Conservation (phyloP, 2,113 vertebrate species). For the Hemiprocne comata region DNA sequence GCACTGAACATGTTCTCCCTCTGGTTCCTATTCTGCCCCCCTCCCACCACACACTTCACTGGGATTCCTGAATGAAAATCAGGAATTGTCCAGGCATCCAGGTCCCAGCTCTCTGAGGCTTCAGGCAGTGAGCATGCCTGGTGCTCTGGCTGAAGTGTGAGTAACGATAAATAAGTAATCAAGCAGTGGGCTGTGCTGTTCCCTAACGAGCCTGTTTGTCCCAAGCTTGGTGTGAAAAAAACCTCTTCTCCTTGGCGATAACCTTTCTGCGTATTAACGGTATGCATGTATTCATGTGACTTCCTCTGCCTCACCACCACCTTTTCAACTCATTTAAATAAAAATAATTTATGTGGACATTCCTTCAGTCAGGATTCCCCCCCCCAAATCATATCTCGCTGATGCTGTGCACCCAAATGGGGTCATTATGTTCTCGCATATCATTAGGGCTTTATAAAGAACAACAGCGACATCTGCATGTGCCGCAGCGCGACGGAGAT, state of each 20-base stretch:
- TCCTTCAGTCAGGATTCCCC: slow-evolving; percentile 77
- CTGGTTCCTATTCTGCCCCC: not conserved
- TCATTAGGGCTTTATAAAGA: slow-evolving; percentile 91
- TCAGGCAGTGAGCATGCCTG: slow-evolving; percentile 2
- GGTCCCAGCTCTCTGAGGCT: slow-evolving; percentile 27
- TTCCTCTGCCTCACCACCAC: slow-evolving; percentile 74
- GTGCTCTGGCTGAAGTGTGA: slow-evolving; percentile 51
- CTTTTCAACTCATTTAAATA: slow-evolving; percentile 79
- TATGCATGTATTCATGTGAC: slow-evolving; percentile 87
- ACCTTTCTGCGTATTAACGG: slow-evolving; percentile 86
- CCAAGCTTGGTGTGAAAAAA: slow-evolving; percentile 61
- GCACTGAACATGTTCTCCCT: slow-evolving; percentile 8
- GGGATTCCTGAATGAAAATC: not conserved
- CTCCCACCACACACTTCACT: not conserved
- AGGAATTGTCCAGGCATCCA: not conserved
- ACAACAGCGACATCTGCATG: slow-evolving; percentile 99
- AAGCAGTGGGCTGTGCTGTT: slow-evolving; percentile 50
- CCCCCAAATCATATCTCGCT: slow-evolving; percentile 65
- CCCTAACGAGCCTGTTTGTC: slow-evolving; percentile 75
- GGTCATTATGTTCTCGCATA: slow-evolving; percentile 85
- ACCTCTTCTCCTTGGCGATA: slow-evolving; percentile 72
- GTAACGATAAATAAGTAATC: slow-evolving; percentile 57
- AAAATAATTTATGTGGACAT: slow-evolving; percentile 85
- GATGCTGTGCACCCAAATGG: slow-evolving; percentile 72
- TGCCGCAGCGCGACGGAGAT: slow-evolving; percentile 84